These are phyloP conservation scores for Equus przewalskii DNA, from an alignment of 2,113 vertebrate genomes.

Conservation along the genomic window DNA sequence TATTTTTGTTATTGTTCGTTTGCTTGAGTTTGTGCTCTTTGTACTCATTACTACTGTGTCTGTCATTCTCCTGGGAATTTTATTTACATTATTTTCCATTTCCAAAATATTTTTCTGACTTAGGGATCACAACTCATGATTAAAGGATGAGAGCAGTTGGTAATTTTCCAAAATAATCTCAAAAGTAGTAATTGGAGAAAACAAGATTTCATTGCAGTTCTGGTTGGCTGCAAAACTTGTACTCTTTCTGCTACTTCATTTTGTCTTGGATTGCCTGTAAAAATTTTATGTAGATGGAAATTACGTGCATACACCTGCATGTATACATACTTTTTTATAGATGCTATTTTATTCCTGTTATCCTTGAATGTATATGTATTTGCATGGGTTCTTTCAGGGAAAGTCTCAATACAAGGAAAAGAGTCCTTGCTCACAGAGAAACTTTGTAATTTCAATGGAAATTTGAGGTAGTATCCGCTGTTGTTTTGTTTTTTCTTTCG, in stretches of 20 bases:
- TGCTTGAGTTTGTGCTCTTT: not conserved
- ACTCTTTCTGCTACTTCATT: not conserved
- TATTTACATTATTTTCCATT: not conserved
- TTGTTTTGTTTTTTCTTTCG: not conserved
- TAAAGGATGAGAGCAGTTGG: not conserved
- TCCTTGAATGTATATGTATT: not conserved
- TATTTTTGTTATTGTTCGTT: not conserved
- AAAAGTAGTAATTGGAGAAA: not conserved
- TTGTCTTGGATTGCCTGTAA: not conserved
- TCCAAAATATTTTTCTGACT: not conserved
- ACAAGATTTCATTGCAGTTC: not conserved
- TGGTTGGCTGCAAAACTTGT: not conserved
- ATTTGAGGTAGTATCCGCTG: not conserved
- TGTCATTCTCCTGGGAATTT: not conserved
- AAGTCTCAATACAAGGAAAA: not conserved
- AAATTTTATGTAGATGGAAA: not conserved
- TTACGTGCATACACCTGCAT: not conserved
- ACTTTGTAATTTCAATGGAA: not conserved
- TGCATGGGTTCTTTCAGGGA: not conserved
- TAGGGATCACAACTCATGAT: not conserved
- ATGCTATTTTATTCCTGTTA: not conserved
- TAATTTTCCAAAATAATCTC: not conserved
- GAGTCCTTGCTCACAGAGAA: not conserved
- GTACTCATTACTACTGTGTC: not conserved
- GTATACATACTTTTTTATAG: not conserved